Evolutionary conservation across 2,113 vertebrate species (phyloP).

Genomic region (Bubo scandiacus): DNA sequence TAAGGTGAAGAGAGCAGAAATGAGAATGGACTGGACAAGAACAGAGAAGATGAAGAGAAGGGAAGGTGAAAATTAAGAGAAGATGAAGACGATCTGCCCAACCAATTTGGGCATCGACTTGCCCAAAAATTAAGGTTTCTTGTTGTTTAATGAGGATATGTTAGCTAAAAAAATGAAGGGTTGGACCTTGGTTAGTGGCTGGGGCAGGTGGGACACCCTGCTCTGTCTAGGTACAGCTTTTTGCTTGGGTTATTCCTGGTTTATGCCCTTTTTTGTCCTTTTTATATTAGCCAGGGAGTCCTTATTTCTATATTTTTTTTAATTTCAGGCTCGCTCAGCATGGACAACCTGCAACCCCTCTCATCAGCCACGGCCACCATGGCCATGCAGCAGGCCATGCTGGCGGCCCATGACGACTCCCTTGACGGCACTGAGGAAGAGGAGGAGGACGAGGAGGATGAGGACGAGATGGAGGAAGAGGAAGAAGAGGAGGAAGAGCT

Average conservation of each 20-base stretch:
- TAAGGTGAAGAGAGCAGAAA: background rate
- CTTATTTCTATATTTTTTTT: background rate
- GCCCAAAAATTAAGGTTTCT: background rate
- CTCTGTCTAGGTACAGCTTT: background rate
- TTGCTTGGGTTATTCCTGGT: background rate
- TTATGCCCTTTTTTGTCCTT: background rate
- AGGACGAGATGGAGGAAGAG: conserved; percentile 77
- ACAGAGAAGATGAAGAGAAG: background rate
- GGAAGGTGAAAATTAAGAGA: background rate
- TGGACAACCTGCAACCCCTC: conserved; percentile 93
- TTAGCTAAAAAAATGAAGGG: background rate
- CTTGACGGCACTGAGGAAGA: conserved; percentile 92
- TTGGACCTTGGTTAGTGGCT: background rate
- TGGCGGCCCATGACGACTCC: conserved; percentile 90
- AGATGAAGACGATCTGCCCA: background rate
- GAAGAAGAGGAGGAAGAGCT: conserved; percentile 77
- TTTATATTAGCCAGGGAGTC: background rate
- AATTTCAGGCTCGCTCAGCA: conserved; percentile 81
- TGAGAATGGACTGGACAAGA: background rate
- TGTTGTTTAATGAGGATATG: background rate
- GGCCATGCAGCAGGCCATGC: conserved; percentile 98
- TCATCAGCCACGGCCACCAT: conserved; percentile 94
- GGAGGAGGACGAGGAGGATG: conserved; percentile 82
- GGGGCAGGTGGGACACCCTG: background rate
- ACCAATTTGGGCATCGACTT: background rate